Conservation (phyloP, 2,797 vertebrate genomes). For the Silurus aristotelis region DNA sequence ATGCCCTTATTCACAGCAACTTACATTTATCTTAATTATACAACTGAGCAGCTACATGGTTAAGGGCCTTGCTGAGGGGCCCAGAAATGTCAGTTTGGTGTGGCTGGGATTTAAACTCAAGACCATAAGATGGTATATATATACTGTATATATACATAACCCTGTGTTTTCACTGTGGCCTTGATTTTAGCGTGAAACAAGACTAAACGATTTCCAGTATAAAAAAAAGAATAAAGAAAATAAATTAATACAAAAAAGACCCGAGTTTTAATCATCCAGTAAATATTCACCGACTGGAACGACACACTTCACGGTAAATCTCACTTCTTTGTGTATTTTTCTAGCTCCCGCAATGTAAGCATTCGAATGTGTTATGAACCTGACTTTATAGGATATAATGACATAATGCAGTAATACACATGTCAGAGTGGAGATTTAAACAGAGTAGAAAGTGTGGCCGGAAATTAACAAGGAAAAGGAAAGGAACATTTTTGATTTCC, state of each 20-base stretch:
- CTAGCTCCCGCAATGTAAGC: slow-evolving; percentile 60
- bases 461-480: slow-evolving; percentile 35
- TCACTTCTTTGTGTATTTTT: slow-evolving; percentile 56
- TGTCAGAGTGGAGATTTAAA: slow-evolving; percentile 28
- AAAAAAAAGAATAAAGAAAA: neutral
- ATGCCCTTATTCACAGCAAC: too few relatives aligned
- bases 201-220: slow-evolving; percentile 25
- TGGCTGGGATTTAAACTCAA: too few relatives aligned
- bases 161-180: neutral
- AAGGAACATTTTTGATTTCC: slow-evolving; percentile 49
- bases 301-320: slow-evolving; percentile 54
- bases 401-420: slow-evolving; percentile 55
- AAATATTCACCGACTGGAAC: slow-evolving; percentile 62
- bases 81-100: too few relatives aligned
- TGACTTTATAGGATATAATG: slow-evolving; percentile 57
- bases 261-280: slow-evolving; percentile 55
- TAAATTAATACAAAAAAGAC: slow-evolving; percentile 10
- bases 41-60: too few relatives aligned
- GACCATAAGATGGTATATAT: too few relatives aligned
- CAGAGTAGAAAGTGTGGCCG: slow-evolving; percentile 33
- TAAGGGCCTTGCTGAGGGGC: too few relatives aligned
- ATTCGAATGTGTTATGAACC: slow-evolving; percentile 58
- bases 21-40: too few relatives aligned
- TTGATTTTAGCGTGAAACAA: slow-evolving; percentile 6
- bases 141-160: too few relatives aligned